Conservation (phyloP, 2,797 vertebrate genomes). For the Echiichthys vipera region DNA sequence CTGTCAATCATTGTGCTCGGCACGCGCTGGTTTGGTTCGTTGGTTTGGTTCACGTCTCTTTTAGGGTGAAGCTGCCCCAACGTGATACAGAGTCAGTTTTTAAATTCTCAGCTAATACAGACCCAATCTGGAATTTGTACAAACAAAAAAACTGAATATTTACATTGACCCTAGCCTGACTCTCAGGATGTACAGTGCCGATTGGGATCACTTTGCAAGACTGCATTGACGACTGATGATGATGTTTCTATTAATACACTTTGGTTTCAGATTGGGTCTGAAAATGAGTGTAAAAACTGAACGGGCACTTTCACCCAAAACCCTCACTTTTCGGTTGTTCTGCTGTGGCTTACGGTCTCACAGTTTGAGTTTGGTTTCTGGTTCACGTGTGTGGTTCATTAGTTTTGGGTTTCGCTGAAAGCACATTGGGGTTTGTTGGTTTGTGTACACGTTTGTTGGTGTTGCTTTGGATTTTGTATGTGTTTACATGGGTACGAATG, state of each 20-base stretch:
- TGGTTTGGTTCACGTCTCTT: conserved; percentile 32
- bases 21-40: conserved; percentile 40
- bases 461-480: conserved; percentile 33
- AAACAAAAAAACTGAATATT: neutral
- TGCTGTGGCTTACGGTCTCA: conserved; percentile 54
- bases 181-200: too few species aligned
- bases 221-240: accelerated
- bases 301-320: conserved; percentile 49
- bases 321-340: conserved; percentile 42
- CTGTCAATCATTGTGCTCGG: conserved; percentile 55
- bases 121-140: conserved; percentile 34
- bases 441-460: conserved; percentile 35
- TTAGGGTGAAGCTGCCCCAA: conserved; percentile 48
- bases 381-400: conserved; percentile 21
- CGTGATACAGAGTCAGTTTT: conserved; percentile 30
- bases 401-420: conserved; percentile 32
- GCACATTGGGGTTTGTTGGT: conserved; percentile 40
- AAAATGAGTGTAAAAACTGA: conserved; percentile 42
- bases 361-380: conserved; percentile 63
- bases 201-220: too few species aligned
- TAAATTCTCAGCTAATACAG: neutral
- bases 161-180: too few species aligned
- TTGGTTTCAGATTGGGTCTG: conserved; percentile 25
- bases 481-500: conserved; percentile 16
- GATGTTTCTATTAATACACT: neutral